A percentile compares a stretch with the other conserved stretches of the same genome.
These are phyloP conservation scores for Eretmodus cyanostictus DNA, from an alignment of 2,113 vertebrate genomes.

Conservation along the genomic window DNA sequence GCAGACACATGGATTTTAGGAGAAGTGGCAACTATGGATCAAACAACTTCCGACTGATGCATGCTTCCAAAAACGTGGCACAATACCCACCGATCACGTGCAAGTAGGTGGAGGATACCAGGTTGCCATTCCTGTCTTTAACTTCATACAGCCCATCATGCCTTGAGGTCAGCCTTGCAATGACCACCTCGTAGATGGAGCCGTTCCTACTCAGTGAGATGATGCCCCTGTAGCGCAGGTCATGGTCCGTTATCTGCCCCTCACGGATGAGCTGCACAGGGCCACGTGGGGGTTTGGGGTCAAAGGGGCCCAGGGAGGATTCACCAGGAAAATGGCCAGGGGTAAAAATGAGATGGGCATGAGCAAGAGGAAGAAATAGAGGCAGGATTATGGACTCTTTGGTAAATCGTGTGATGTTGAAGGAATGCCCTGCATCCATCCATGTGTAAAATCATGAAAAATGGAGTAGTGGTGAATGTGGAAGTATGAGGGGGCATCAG, in stretches of 20 bases:
- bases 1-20: background rate
- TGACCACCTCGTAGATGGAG: constrained; percentile 35
- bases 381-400: constrained; percentile 63
- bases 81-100: constrained; percentile 57
- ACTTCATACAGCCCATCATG: constrained; percentile 68
- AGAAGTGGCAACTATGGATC: background rate
- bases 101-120: constrained; percentile 63
- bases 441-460: background rate
- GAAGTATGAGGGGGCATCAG: background rate
- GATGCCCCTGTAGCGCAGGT: constrained; percentile 47
- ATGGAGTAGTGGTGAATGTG: background rate
- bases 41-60: background rate
- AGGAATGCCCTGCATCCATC: constrained; percentile 43
- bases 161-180: constrained; percentile 41
- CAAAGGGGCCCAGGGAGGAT: constrained; percentile 38
- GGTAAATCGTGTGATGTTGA: constrained; percentile 57
- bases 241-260: constrained; percentile 49
- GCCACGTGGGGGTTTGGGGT: constrained; percentile 32
- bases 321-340: constrained; percentile 30
- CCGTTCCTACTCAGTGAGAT: constrained; percentile 54
- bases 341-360: constrained; percentile 56
- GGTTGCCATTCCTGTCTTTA: constrained; percentile 55
- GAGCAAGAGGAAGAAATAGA: constrained; percentile 53
- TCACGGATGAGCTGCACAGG: constrained; percentile 51
- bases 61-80: background rate